Evolutionary conservation across 2,888 invertebrate species (phyloP).

Genomic region (Eremobia ochroleuca): DNA sequence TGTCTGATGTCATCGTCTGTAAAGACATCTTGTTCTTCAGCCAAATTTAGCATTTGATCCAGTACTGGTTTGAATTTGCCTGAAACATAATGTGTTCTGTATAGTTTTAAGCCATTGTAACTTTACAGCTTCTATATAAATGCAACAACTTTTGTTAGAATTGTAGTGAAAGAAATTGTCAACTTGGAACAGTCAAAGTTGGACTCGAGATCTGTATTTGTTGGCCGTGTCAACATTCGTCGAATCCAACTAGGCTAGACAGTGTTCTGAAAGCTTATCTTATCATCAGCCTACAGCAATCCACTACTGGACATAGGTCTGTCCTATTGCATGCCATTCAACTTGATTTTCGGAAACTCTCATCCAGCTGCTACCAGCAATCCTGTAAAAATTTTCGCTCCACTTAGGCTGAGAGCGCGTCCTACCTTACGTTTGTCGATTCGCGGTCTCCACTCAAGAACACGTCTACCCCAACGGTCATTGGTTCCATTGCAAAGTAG

Average conservation of each 20-base stretch:
- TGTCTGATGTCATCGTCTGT: conserved; percentile 43
- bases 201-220: too few relatives aligned
- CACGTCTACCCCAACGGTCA: too few relatives aligned
- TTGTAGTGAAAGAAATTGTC: neutral
- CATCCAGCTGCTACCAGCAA: too few relatives aligned
- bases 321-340: too few relatives aligned
- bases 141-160: neutral
- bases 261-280: neutral
- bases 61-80: conserved; percentile 41
- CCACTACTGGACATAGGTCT: too few relatives aligned
- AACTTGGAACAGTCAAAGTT: neutral
- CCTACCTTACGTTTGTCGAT: too few relatives aligned
- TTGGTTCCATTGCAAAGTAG: too few relatives aligned
- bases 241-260: neutral
- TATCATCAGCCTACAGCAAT: too few relatives aligned
- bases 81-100: conserved; percentile 17
- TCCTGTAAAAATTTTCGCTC: too few relatives aligned
- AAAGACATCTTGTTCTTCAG: conserved; percentile 19
- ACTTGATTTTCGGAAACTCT: too few relatives aligned
- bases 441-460: too few relatives aligned
- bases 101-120: neutral
- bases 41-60: conserved; percentile 42
- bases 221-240: neutral
- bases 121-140: neutral
- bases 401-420: too few relatives aligned